These are phyloP conservation scores for Rhagium mordax DNA, from an alignment of 2,888 invertebrate genomes.

Conservation along the genomic window DNA sequence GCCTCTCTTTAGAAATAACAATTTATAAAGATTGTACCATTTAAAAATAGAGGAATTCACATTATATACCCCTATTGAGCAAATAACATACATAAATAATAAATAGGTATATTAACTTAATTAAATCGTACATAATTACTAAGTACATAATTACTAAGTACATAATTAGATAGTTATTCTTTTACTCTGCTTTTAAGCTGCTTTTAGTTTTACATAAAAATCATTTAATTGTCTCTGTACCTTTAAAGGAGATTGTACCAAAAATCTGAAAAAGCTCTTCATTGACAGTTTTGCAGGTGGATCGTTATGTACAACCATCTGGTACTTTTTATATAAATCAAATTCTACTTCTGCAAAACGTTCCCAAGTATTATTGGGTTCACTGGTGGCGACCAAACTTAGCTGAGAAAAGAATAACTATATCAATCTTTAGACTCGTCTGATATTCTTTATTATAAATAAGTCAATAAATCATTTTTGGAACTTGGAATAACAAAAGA, in stretches of 20 bases:
- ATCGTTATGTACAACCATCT: slow-evolving; percentile 72
- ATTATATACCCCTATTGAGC: no score
- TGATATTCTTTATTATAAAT: no score
- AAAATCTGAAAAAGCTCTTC: slow-evolving; percentile 85
- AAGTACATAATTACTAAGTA: not conserved
- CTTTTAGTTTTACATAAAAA: not conserved
- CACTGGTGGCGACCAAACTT: slow-evolving; percentile 78
- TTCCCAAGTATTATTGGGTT: slow-evolving; percentile 72
- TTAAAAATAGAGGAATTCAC: no score
- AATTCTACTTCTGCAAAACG: slow-evolving; percentile 74
- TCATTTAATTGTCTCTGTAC: slow-evolving; percentile 42
- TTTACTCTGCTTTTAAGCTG: slow-evolving; percentile 50
- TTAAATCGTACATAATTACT: not conserved
- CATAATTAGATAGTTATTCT: slow-evolving; percentile 55
- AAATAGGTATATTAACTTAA: not conserved
- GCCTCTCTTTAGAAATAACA: no score
- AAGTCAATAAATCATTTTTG: no score
- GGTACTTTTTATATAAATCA: slow-evolving; percentile 83
- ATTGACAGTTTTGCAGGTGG: slow-evolving; percentile 81
- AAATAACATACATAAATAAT: no score
- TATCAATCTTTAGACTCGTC: not conserved
- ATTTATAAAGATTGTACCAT: no score
- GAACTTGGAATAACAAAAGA: no score
- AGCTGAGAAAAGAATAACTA: slow-evolving; percentile 73
- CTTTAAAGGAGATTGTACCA: slow-evolving; percentile 88